Evolutionary conservation across 2,113 vertebrate genomes (phyloP), one percentile per base, ranked within the genome.

Genomic region (Melanotaenia duboulayi): DNA sequence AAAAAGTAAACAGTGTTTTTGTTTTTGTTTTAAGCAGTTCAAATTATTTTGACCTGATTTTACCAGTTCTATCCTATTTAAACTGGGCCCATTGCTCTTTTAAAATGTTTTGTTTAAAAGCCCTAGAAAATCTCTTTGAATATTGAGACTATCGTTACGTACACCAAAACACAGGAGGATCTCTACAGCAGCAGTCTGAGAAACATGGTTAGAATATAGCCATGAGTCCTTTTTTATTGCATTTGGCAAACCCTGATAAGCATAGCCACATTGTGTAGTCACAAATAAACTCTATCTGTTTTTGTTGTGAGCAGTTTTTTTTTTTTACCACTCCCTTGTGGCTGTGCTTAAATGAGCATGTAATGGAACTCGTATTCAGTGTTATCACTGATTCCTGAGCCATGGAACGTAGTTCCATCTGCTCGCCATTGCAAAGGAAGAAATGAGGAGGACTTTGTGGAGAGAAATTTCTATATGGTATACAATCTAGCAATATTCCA

Each of bases 291-390:
- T 59, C 72, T 69, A 81, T 72, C 69, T 79, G 71, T 89, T 86
- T 88, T 75, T 63, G 73, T 78, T 91, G 67, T 64, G 65, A 76
- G 80, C 52, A 7, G 44, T 37, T 54, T 51, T 55, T 58, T 11
- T n/a, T 54, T 51, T 55, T 58, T 11, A 13, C 32, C 32, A 50
- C 68, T 83, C 63, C 67, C 82, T 76, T 54, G 51, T 37, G 65
- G 69, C 86, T 60, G 75, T 2, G n/a, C 55, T 58, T 78, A 86
- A 74, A 84, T 69, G 71, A 80, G 82, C 76, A 82, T 71, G 76
- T 93, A 91, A 91, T 91, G 76, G 87, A 89, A 88, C 81, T 88
- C 83, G 80, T 88, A 90, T 91, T 90, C 87, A 85, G 83, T 79
- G 84, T 90, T 93, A 92, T 93, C 91, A 25, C 76, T 61, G 67